Evolutionary conservation across 2,113 vertebrate genomes (phyloP).

Genomic region (Pantherophis guttatus): DNA sequence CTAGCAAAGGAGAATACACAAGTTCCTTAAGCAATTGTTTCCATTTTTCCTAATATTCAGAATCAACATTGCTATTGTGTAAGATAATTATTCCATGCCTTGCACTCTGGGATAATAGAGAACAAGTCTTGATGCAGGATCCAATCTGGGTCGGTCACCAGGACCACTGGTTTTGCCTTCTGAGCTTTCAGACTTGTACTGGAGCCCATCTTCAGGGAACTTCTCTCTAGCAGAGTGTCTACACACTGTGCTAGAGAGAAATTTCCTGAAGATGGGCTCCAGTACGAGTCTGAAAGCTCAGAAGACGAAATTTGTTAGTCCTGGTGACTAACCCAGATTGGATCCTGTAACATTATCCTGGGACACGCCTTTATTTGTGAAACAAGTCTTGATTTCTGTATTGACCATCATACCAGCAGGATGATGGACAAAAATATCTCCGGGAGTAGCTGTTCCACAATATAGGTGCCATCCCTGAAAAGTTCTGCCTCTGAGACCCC

Average conservation of each 20-base stretch:
- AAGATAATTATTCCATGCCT: neutral
- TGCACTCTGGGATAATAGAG: neutral
- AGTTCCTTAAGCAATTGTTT: neutral
- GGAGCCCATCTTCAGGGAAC: no score
- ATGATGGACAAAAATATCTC: neutral
- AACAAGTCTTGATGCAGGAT: neutral
- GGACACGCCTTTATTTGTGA: neutral
- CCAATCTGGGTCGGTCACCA: neutral
- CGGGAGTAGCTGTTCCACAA: neutral
- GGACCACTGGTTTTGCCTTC: no score
- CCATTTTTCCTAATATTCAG: neutral
- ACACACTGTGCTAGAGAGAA: neutral
- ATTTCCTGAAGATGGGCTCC: neutral
- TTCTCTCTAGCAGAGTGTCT: neutral
- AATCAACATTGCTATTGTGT: neutral
- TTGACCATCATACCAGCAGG: neutral
- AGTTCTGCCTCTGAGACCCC: neutral
- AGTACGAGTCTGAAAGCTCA: neutral
- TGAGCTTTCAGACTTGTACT: no score
- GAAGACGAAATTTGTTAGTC: neutral
- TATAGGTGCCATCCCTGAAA: neutral
- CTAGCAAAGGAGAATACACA: neutral
- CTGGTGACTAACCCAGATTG: neutral
- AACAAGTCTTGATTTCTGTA: neutral
- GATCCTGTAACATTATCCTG: neutral